Base-by-base conservation (phyloP, 2,113 vertebrate genomes). In the Guaruba guarouba region DNA sequence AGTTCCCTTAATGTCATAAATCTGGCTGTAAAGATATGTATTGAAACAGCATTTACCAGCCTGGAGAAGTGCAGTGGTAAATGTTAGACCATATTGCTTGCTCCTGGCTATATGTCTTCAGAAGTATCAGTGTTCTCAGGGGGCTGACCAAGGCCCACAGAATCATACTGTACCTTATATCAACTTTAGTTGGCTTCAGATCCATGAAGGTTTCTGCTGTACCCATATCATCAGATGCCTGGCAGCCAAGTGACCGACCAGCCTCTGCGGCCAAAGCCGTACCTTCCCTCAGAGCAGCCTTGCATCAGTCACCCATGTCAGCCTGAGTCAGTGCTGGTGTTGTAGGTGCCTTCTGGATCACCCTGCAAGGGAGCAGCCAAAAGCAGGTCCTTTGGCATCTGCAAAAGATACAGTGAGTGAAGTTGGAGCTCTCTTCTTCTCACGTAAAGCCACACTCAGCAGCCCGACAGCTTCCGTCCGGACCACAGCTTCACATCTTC, bases 131-230 rank as follows among this genome's bases (percentile, higher is more conserved):
- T 13, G 17, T n/a, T 51, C 35, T 59, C 13, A 48, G 66, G 23
- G 41, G 10, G 2, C 46, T 64, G 61, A 43, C 13, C 9, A 23
- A 64, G 54, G 55, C 64, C 68, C 35, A 12, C 24, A 66, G 41
- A 55, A 41, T 70, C 0, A 0, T 27, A 15, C 1, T 49, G 54
- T 57, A 10, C 24, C 31, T 19, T 54, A 0, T 15, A 48, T 10
- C 14, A 39, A 5, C 25, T 92, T 48, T 28, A 66, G 16, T 0
- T 79, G 31, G 29, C 59, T 80, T 85, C 41, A 62, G n/a, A 18
- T 69, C 27, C 6, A 1, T 25, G 19, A 23, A 51, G 3, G 25
- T 23, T 83, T 68, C 59, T 84, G 71, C 43, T 43, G 1, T 61
- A 24, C 7, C 7, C 29, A 9, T 20, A 37, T 37, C 62, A 62